These are phyloP conservation scores for Drosophila macrospina DNA, from an alignment of 2,888 invertebrate species.

Conservation along the genomic window DNA sequence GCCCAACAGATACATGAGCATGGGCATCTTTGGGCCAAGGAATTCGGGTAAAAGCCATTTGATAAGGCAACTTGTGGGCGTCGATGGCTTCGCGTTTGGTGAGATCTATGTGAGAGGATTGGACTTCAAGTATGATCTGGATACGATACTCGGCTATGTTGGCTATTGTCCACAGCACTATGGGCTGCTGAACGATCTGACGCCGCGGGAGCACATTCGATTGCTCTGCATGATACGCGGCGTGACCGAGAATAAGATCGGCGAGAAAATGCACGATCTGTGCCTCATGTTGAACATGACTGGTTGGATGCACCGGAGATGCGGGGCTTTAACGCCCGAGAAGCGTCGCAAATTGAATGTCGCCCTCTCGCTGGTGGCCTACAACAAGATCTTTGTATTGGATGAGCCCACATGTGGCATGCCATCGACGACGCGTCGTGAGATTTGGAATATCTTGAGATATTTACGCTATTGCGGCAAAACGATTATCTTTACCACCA, in stretches of 20 bases:
- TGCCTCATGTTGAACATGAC: constrained; percentile 87
- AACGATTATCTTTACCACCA: constrained; percentile 92
- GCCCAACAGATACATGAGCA: constrained; percentile 87
- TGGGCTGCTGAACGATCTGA: constrained; percentile 88
- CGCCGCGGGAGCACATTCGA: constrained; percentile 88
- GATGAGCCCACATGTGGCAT: constrained; percentile 87
- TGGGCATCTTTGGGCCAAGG: constrained; percentile 92
- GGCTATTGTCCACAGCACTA: constrained; percentile 90
- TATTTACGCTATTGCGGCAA: constrained; percentile 89
- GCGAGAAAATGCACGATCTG: constrained; percentile 84
- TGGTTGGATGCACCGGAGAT: constrained; percentile 87
- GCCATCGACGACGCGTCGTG: constrained; percentile 92
- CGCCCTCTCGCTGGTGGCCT: constrained; percentile 89
- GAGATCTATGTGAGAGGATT: constrained; percentile 89
- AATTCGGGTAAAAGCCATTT: constrained; percentile 94
- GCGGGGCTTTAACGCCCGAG: constrained; percentile 88
- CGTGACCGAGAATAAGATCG: constrained; percentile 82
- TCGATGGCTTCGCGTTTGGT: constrained; percentile 89
- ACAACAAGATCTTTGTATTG: constrained; percentile 88
- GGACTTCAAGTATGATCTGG: constrained; percentile 86
- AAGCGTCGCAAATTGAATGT: constrained; percentile 90
- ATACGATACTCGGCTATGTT: constrained; percentile 87
- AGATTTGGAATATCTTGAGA: constrained; percentile 91
- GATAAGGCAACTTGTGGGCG: constrained; percentile 94
- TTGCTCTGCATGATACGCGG: constrained; percentile 89